Base-by-base conservation (phyloP, 2,113 vertebrate genomes). In the Aldabrachelys gigantea region DNA sequence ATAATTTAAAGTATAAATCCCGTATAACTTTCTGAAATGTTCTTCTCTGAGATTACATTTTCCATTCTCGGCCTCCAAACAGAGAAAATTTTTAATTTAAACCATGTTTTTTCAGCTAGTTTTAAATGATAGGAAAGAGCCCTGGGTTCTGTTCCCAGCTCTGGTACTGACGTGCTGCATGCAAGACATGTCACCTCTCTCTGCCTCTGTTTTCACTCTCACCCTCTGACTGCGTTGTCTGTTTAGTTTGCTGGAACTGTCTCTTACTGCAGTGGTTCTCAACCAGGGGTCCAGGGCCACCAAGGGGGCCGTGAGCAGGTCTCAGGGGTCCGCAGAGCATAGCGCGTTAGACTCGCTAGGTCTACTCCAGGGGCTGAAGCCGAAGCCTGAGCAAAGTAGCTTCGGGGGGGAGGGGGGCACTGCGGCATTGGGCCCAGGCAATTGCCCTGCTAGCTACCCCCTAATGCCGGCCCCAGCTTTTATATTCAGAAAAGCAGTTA, bases 71-170 rank as follows among this genome's bases (percentile, higher is more conserved):
- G 50, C 12, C 50, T 84, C 16, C 6, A 24, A 88, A 22, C 16
- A 82, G 78, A 19, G 10, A 0, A 0, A 0, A 35, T 88, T 94
- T 87, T 25, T 91, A 25, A 44, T 89, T 29, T 0, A 0, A 65
- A 3, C 3, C 25, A 38, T 2, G 5, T 47, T 47, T 38, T 82
- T 44, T 25, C 38, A 78, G 75, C 65, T 80, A 21, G 6, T 81
- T 87, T 85, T 78, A 11, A 59, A 83, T 53, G 41, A 8, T 50
- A 22, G 25, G 86, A 52, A 62, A 49, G 4, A 75, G 4, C 11
- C 53, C 35, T 83, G 3, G 19, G 14, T 11, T 22, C 25, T 88
- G 1, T 49, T 85, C 88, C 13, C 19, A 87, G 5, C 49, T 87
- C 59, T 93, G 17, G 41, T 12, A 27, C 62, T 38, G 10, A 76